Conservation (phyloP, 2,888 invertebrate species). For the Drosophila pegasa region DNA sequence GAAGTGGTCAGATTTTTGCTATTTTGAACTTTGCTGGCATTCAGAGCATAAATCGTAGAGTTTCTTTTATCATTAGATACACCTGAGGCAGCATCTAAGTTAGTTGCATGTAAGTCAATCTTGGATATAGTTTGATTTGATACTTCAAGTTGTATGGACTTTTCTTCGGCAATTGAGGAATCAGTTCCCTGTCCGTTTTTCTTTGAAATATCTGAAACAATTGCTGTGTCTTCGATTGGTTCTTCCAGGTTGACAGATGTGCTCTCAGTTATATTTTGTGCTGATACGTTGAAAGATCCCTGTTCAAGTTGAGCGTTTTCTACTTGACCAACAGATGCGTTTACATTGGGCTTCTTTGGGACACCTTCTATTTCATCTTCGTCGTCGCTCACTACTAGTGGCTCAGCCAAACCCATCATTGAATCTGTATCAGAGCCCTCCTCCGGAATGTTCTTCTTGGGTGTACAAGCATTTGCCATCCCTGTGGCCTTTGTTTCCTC, state of each 20-base stretch:
- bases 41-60: constrained; percentile 25
- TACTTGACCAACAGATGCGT: not conserved
- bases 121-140: constrained; percentile 14
- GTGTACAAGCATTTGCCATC: not conserved
- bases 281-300: not conserved
- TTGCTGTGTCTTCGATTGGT: not conserved
- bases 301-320: not conserved
- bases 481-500: constrained; percentile 46
- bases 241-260: not conserved
- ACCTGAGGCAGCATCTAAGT: not conserved
- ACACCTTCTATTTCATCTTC: constrained; percentile 14
- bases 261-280: not conserved
- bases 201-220: not conserved
- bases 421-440: constrained; percentile 51
- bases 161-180: not conserved
- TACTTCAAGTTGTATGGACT: not conserved
- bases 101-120: constrained; percentile 18
- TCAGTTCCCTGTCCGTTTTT: not conserved
- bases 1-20: not conserved
- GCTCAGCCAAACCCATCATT: constrained; percentile 53
- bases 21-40: not conserved
- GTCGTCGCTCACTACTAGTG: constrained; percentile 69
- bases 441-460: not conserved
- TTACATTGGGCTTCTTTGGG: not conserved
- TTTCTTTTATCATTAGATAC: not conserved